These are phyloP conservation scores for Boulengeromyrus knoepffleri DNA, from an alignment of 2,113 vertebrate genomes.

Conservation along the genomic window DNA sequence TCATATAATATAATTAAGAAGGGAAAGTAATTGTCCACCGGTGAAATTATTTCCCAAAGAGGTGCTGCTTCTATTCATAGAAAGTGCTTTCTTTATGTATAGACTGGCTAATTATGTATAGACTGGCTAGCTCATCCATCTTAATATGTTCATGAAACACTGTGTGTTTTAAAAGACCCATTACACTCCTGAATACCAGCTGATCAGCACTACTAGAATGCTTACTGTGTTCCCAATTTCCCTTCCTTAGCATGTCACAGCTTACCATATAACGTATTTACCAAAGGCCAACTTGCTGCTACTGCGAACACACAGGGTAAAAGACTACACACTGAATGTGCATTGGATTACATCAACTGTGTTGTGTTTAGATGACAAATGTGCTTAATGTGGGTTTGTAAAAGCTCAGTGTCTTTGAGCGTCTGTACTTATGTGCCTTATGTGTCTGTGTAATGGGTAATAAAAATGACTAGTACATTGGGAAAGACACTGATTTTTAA, in stretches of 20 bases:
- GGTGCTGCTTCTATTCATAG: not conserved
- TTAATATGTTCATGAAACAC: not conserved
- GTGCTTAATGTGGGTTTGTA: not conserved
- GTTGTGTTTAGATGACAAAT: not conserved
- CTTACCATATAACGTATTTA: not conserved
- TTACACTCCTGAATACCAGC: not conserved
- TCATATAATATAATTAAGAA: not conserved
- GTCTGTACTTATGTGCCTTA: not conserved
- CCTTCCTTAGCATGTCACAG: not conserved
- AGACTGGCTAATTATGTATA: not conserved
- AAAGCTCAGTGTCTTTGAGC: not conserved
- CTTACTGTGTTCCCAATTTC: not conserved
- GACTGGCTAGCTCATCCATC: not conserved
- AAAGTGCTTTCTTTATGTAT: not conserved
- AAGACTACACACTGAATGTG: not conserved
- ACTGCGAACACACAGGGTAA: not conserved
- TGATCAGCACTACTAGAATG: not conserved
- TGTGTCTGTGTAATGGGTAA: not conserved
- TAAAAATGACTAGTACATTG: not conserved
- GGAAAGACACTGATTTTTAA: not conserved
- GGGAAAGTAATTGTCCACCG: not conserved
- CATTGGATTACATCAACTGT: not conserved
- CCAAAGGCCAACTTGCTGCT: slow-evolving; percentile 1
- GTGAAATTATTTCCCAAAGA: not conserved
- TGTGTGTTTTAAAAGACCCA: not conserved